Evolutionary conservation across 2,888 invertebrate genomes (phyloP).

Genomic region (Lasioglossum malachurum): DNA sequence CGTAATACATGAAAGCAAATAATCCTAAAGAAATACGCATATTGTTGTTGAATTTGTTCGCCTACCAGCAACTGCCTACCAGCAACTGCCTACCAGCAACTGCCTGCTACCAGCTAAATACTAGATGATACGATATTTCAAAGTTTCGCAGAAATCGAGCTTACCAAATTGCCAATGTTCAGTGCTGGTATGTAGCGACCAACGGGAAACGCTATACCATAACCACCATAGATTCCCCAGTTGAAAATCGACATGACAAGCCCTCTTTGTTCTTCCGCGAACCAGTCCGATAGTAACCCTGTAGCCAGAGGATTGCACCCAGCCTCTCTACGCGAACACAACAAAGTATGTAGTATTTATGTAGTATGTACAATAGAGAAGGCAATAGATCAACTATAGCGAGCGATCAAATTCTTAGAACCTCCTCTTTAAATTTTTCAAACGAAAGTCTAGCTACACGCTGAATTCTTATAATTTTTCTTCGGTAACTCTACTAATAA

Average conservation of each 20-base stretch:
- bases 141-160: slow-evolving; percentile 68
- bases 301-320: slow-evolving; percentile 95
- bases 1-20: background rate
- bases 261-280: slow-evolving; percentile 92
- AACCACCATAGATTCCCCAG: slow-evolving; percentile 98
- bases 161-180: slow-evolving; percentile 91
- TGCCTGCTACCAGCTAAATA: no score
- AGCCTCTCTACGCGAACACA: slow-evolving; percentile 88
- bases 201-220: slow-evolving; percentile 96
- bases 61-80: background rate
- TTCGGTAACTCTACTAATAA: background rate
- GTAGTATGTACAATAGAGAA: background rate
- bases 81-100: no score
- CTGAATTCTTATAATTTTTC: no score
- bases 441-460: background rate
- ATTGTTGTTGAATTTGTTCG: background rate
- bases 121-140: no score
- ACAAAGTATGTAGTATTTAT: background rate
- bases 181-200: slow-evolving; percentile 93
- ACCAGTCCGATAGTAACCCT: slow-evolving; percentile 93
- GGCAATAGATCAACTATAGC: no score
- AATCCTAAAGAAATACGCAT: no score
- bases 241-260: slow-evolving; percentile 97
- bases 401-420: background rate
- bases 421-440: background rate